phyloP scores from a whole-genome alignment of 2,113 vertebrate species.

The Odocoileus hemionus region DNA sequence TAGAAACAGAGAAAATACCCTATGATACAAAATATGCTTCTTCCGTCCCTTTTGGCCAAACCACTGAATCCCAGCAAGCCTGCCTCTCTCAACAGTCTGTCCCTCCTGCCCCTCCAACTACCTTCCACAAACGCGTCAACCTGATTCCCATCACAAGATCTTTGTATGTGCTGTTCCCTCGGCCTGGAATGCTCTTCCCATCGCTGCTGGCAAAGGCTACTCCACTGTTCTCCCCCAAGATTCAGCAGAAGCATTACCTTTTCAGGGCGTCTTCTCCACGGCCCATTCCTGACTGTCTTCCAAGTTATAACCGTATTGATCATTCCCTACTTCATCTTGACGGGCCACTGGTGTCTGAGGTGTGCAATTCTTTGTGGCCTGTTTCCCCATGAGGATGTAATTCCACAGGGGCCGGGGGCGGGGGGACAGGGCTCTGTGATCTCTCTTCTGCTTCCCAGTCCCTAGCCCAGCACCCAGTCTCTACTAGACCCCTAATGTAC shows the following conservation, averaged over 20 bases:
- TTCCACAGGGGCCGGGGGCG: rapidly evolving
- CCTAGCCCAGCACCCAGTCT: neutral
- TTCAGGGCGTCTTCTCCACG: rapidly evolving
- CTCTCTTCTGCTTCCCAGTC: neutral
- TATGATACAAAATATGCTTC: neutral
- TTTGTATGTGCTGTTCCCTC: neutral
- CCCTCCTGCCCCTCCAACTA: neutral
- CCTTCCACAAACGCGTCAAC: neutral
- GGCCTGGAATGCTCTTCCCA: neutral
- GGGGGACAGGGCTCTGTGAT: too few relatives aligned
- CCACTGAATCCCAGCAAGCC: neutral
- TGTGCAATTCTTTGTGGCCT: neutral
- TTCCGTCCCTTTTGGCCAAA: neutral
- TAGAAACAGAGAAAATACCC: neutral
- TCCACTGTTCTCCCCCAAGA: neutral
- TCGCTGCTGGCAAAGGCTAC: rapidly evolving
- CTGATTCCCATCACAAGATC: neutral
- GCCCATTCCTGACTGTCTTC: neutral
- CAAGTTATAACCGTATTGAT: rapidly evolving
- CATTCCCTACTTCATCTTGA: neutral
- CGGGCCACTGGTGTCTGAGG: too few relatives aligned
- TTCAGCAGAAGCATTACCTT: neutral
- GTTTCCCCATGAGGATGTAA: neutral
- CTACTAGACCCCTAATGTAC: rapidly evolving
- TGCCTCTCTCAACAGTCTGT: too few relatives aligned